These are phyloP conservation scores for Sacculina carcini DNA, from an alignment of 2,888 invertebrate species.

Conservation along the genomic window DNA sequence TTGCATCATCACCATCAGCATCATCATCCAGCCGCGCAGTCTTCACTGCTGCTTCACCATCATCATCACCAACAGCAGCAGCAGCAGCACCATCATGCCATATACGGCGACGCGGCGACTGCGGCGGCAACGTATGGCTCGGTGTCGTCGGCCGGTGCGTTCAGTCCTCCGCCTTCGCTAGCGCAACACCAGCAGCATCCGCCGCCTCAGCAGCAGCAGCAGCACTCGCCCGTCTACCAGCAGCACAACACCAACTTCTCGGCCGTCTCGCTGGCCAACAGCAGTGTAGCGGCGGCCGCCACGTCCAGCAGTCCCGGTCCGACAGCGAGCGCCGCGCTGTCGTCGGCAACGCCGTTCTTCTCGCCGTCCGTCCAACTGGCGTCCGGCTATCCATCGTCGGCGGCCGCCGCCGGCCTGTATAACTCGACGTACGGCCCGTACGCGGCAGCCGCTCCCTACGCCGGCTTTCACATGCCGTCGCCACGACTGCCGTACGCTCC, in stretches of 20 bases:
- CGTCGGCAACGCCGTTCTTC: conserved; percentile 12
- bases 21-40: conserved; percentile 13
- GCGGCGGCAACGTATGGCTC: conserved; percentile 14
- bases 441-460: conserved; percentile 24
- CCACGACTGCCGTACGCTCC: conserved; percentile 40
- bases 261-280: conserved; percentile 19
- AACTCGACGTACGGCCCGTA: conserved; percentile 11
- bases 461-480: conserved; percentile 37
- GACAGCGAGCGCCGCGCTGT: conserved; percentile 6
- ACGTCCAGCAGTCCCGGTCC: conserved; percentile 18
- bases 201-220: conserved; percentile 15
- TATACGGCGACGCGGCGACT: conserved; percentile 14
- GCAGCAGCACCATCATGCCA: conserved; percentile 13
- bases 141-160: conserved; percentile 14
- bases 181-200: conserved; percentile 7
- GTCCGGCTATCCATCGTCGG: conserved; percentile 15
- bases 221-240: conserved; percentile 18
- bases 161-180: conserved; percentile 12
- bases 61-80: conserved; percentile 12
- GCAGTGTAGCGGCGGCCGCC: conserved; percentile 16
- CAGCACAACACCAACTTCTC: conserved; percentile 19
- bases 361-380: conserved; percentile 18
- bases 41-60: conserved; percentile 11
- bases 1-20: conserved; percentile 11
- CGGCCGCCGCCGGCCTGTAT: conserved; percentile 9